A percentile compares a stretch with the other conserved stretches of the same genome.
phyloP scores from a whole-genome alignment of 2,888 invertebrate species.

The Calameuta filiformis region DNA sequence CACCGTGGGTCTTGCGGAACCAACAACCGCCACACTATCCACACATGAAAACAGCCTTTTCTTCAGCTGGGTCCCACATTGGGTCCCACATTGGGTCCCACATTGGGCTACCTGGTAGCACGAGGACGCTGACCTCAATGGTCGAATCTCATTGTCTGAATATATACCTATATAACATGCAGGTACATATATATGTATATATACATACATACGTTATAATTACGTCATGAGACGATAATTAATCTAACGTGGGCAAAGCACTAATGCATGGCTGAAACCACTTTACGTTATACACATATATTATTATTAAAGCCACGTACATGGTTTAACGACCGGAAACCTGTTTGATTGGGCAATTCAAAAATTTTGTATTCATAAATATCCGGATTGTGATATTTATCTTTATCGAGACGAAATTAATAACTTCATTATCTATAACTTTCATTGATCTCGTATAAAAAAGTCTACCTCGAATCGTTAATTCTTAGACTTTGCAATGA shows the following conservation, averaged over 20 bases:
- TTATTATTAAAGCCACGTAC: not conserved
- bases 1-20: not conserved
- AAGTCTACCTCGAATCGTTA: no score
- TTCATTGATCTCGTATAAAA: not conserved
- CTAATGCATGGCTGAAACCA: not conserved
- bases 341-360: not conserved
- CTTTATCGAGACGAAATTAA: not conserved
- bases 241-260: not conserved
- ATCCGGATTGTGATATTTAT: not conserved
- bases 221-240: not conserved
- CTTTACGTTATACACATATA: not conserved
- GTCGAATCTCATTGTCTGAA: not conserved
- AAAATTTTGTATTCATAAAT: not conserved
- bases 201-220: not conserved
- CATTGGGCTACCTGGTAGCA: not conserved
- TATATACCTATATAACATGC: not conserved
- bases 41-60: conserved; percentile 2
- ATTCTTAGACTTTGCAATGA: no score
- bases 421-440: not conserved
- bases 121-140: not conserved
- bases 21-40: not conserved
- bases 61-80: not conserved
- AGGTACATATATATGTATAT: not conserved
- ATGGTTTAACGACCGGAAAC: not conserved
- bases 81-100: not conserved